These are phyloP conservation scores for Gandaritis pyraliata DNA, from an alignment of 2,888 invertebrate species.

Conservation along the genomic window DNA sequence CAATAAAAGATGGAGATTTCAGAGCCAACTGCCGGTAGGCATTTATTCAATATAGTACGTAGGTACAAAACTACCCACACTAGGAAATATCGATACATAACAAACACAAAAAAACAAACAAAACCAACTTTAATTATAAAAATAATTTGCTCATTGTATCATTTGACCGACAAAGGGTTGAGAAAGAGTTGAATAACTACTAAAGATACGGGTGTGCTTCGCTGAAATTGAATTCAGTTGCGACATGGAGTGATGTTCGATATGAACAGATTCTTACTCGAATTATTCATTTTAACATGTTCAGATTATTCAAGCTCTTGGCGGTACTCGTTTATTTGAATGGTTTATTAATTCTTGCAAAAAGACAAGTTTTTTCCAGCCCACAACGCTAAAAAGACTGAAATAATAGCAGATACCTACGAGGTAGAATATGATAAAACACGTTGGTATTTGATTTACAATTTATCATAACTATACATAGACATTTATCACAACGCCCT, in stretches of 20 bases:
- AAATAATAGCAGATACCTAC: background rate
- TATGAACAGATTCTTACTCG: slow-evolving; percentile 21
- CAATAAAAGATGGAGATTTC: no score
- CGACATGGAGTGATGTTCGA: slow-evolving; percentile 22
- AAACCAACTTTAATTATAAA: no score
- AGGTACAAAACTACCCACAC: no score
- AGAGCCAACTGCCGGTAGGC: no score
- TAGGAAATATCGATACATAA: no score
- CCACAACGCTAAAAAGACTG: background rate
- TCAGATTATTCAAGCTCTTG: slow-evolving; percentile 5
- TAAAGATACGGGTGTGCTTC: background rate
- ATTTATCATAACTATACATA: no score
- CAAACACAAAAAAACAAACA: no score
- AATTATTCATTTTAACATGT: slow-evolving; percentile 26
- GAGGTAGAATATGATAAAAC: background rate
- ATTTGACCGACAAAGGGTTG: no score
- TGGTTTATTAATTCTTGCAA: slow-evolving; percentile 7
- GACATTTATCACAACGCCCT: no score
- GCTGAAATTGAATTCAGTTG: slow-evolving; percentile 16
- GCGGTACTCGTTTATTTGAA: slow-evolving; percentile 1
- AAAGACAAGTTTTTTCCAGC: background rate
- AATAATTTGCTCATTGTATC: no score
- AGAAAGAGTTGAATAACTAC: background rate
- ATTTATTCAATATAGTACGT: no score
- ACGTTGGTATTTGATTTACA: no score